Conservation (phyloP, 2,888 invertebrate genomes). For the Erannis defoliaria region DNA sequence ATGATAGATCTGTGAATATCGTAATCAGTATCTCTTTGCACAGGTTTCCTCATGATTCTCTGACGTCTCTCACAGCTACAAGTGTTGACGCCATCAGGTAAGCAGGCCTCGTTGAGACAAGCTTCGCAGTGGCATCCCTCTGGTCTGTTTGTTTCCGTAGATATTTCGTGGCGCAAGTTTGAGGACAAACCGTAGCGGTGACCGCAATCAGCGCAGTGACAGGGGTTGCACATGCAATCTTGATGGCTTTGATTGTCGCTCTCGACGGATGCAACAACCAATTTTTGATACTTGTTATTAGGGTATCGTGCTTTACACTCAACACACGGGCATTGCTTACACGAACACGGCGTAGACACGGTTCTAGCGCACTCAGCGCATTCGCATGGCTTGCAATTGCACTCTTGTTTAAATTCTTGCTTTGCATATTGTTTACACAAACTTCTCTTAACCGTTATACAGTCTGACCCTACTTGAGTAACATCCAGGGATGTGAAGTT, state of each 20-base stretch:
- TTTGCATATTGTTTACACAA: slow-evolving; percentile 37
- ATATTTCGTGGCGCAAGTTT: slow-evolving; percentile 54
- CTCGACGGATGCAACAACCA: slow-evolving; percentile 56
- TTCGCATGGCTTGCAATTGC: slow-evolving; percentile 59
- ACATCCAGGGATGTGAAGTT: not conserved
- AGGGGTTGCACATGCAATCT: slow-evolving; percentile 64
- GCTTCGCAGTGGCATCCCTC: slow-evolving; percentile 59
- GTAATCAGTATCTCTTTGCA: slow-evolving; percentile 58
- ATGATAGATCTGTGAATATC: slow-evolving; percentile 58
- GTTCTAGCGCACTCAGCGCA: slow-evolving; percentile 47
- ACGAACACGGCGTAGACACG: slow-evolving; percentile 49
- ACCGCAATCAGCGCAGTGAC: slow-evolving; percentile 63
- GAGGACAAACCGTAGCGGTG: slow-evolving; percentile 49
- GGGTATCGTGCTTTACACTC: slow-evolving; percentile 51
- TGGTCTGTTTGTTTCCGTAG: slow-evolving; percentile 60
- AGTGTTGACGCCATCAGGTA: slow-evolving; percentile 49
- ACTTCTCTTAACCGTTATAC: not conserved
- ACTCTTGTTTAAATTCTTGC: slow-evolving; percentile 34
- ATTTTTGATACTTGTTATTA: slow-evolving; percentile 33
- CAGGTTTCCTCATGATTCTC: slow-evolving; percentile 59
- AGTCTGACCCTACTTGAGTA: not conserved
- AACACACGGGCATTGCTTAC: slow-evolving; percentile 59
- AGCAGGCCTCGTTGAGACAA: slow-evolving; percentile 59
- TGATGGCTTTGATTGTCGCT: slow-evolving; percentile 46
- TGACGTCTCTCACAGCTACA: slow-evolving; percentile 60